These are phyloP conservation scores for Spatulosminthurus flaviceps DNA, from an alignment of 2,888 invertebrate genomes.

Conservation along the genomic window DNA sequence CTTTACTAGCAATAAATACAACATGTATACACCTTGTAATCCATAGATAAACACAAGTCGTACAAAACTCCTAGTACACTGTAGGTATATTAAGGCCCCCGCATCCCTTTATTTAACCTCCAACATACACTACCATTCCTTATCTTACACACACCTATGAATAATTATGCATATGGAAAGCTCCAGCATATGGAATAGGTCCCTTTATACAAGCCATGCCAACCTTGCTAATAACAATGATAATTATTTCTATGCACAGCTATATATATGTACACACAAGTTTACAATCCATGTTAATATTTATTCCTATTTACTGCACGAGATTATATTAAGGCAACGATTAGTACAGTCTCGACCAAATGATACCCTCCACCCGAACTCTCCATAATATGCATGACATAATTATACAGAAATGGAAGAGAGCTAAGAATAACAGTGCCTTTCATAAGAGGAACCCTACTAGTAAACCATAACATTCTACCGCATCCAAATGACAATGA, in stretches of 20 bases:
- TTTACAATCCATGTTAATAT: conserved; percentile 24
- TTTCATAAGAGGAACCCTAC: too few relatives aligned
- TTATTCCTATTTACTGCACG: conserved; percentile 27
- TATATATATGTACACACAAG: not conserved
- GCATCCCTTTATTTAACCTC: not conserved
- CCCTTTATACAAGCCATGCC: too few relatives aligned
- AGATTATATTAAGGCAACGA: conserved; percentile 32
- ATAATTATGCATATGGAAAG: too few relatives aligned
- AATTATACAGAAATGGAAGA: too few relatives aligned
- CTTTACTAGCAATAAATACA: conserved; percentile 10
- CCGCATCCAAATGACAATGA: not conserved
- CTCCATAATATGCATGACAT: too few relatives aligned
- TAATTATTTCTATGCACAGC: not conserved
- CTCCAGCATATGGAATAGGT: too few relatives aligned
- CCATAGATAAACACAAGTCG: not conserved
- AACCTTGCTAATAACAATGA: not conserved
- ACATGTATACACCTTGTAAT: conserved; percentile 1
- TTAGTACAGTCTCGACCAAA: conserved; percentile 28
- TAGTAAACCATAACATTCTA: not conserved
- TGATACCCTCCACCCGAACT: conserved; percentile 7
- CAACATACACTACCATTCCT: too few relatives aligned
- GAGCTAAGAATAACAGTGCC: too few relatives aligned
- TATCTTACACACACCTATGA: too few relatives aligned
- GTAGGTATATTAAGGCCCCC: too few relatives aligned
- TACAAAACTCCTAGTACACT: not conserved